Conservation (phyloP, 2,888 invertebrate genomes). For the Noctua comes region DNA sequence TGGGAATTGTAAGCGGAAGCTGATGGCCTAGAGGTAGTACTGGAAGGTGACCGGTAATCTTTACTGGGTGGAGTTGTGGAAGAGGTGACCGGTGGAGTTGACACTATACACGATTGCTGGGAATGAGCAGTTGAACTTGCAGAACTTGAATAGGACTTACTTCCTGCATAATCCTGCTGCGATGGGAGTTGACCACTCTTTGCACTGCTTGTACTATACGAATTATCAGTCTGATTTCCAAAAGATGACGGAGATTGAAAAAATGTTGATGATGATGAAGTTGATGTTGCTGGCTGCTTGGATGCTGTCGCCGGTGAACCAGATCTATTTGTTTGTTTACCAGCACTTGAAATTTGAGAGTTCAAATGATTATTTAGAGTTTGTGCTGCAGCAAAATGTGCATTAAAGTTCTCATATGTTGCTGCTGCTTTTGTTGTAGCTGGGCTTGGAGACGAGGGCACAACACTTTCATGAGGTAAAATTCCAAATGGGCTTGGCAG, state of each 20-base stretch:
- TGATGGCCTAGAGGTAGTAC: constrained; percentile 86
- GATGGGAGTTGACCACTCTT: constrained; percentile 89
- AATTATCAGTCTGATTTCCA: constrained; percentile 90
- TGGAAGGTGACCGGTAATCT: constrained; percentile 92
- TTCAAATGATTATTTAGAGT: constrained; percentile 92
- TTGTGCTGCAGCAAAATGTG: constrained; percentile 93
- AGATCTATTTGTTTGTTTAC: constrained; percentile 90
- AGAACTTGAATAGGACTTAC: constrained; percentile 91
- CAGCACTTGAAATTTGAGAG: constrained; percentile 91
- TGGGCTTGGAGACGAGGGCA: constrained; percentile 91
- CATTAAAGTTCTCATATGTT: constrained; percentile 93
- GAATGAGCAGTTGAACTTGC: constrained; percentile 91
- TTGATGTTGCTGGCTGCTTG: constrained; percentile 88
- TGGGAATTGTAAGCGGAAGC: constrained; percentile 85
- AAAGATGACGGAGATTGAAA: constrained; percentile 91
- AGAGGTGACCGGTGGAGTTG: constrained; percentile 91
- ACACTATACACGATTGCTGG: constrained; percentile 94
- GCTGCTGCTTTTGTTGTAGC: constrained; percentile 91
- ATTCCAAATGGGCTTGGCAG: constrained; percentile 94
- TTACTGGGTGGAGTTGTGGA: constrained; percentile 89
- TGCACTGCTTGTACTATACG: constrained; percentile 90
- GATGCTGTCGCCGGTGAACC: constrained; percentile 89
- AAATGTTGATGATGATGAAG: constrained; percentile 90
- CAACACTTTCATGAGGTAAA: constrained; percentile 94
- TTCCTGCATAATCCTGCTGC: constrained; percentile 90